Evolutionary conservation across 2,888 invertebrate genomes (phyloP).

Genomic region (Mesorhabditis spiculigera): DNA sequence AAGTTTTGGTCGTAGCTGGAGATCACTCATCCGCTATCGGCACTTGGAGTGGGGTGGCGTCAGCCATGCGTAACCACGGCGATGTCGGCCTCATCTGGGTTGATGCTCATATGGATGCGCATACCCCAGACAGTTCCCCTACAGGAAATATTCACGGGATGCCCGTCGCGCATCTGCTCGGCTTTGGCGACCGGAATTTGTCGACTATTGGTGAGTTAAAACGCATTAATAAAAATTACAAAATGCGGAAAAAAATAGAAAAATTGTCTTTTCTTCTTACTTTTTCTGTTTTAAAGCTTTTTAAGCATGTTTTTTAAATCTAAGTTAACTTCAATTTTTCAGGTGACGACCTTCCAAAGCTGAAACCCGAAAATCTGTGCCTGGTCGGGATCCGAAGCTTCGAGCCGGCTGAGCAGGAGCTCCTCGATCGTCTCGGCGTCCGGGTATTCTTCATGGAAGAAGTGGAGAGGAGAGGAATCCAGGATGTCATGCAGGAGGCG

Average conservation of each 20-base stretch:
- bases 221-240: too few relatives aligned
- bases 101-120: constrained; percentile 51
- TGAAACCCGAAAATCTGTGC: constrained; percentile 42
- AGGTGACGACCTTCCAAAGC: constrained; percentile 37
- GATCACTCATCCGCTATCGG: constrained; percentile 54
- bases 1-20: constrained; percentile 44
- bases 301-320: not conserved
- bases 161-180: constrained; percentile 51
- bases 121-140: constrained; percentile 39
- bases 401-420: constrained; percentile 47
- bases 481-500: constrained; percentile 46
- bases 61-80: constrained; percentile 38
- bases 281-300: too few relatives aligned
- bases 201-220: constrained; percentile 16
- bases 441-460: constrained; percentile 47
- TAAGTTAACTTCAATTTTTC: not conserved
- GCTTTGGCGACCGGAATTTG: constrained; percentile 40
- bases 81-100: constrained; percentile 51
- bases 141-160: constrained; percentile 52
- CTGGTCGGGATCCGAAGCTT: constrained; percentile 47
- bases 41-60: constrained; percentile 49
- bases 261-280: too few relatives aligned
- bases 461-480: constrained; percentile 40
- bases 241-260: too few relatives aligned
- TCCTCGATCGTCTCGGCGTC: constrained; percentile 44